These are phyloP conservation scores for Hirundo rustica DNA, from an alignment of 2,797 vertebrate genomes.

Conservation along the genomic window DNA sequence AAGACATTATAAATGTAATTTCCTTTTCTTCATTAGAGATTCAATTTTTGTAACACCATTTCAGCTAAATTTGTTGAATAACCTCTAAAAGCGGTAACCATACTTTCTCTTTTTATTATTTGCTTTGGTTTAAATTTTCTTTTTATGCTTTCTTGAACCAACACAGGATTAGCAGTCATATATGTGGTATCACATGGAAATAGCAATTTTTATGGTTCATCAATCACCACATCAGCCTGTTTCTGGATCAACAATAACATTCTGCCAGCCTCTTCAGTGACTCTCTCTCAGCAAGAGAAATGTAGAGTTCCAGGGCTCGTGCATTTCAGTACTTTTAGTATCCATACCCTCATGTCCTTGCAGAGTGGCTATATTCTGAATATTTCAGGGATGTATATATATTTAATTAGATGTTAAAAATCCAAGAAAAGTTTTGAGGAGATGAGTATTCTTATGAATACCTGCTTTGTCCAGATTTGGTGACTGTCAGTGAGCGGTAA, in stretches of 20 bases:
- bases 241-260: not conserved
- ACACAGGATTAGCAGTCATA: not conserved
- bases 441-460: not conserved
- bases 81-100: not conserved
- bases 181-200: not conserved
- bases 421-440: not conserved
- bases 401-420: not conserved
- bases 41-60: not conserved
- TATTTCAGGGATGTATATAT: not conserved
- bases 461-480: not conserved
- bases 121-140: not conserved
- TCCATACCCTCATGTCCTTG: not conserved
- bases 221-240: not conserved
- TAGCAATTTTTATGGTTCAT: not conserved
- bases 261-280: not conserved
- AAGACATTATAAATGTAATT: not conserved
- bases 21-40: not conserved
- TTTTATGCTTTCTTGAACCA: not conserved
- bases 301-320: not conserved
- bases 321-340: not conserved
- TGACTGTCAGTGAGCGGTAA: not conserved
- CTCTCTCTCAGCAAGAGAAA: not conserved
- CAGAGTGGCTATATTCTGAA: not conserved
- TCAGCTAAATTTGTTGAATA: not conserved
- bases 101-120: rapidly evolving